Evolutionary conservation across 1,140 invertebrate genomes (phyloP), one percentile per base, ranked within the genome.

Genomic region (Bombus soroeensis): DNA sequence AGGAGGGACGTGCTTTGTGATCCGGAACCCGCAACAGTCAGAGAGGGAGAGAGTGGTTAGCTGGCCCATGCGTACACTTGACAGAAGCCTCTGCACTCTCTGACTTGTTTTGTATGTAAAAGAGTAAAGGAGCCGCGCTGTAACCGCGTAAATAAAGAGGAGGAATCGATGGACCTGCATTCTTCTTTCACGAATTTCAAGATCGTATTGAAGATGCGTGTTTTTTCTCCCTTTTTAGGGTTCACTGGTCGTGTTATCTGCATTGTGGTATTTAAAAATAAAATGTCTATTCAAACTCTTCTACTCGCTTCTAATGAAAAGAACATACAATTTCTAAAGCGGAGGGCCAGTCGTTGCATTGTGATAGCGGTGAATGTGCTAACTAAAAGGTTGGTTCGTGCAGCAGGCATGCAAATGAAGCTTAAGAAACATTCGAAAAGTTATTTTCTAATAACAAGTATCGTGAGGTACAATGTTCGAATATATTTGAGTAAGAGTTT

Each of bases 1-100:
- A 89, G 84, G 85, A 89, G 87, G 87, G 90, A 93, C 90, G 92
- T 93, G 94, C 93, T 94, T 94, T 94, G 94, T 93, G 93, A 94
- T 94, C 91, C 91, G 91, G 92, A 93, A 94, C 90, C 91, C 83
- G 64, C 86, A 47, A 43, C 18, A 32, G n/a, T 22, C 15, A 47
- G n/a, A 73, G 9, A 68, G 18, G 15, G 18, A 68, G 32, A 47
- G 41, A 47, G 72, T 18, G 37, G 39, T 70, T 34, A 43, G 32
- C 57, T 73, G 47, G 68, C 62, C 88, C 83, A 84, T 84, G 87
- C 76, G 79, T 86, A 86, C 85, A 81, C 82, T 81, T 62, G 43
- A 77, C 73, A 18, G 43, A 32, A 64, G 43, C 28, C 10, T 10
- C 22, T 59, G 34, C 73, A 12, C 59, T 62, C 34, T 3, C 39